Evolutionary conservation across 2,888 invertebrate genomes (phyloP).

Genomic region (Diarsia mendica): DNA sequence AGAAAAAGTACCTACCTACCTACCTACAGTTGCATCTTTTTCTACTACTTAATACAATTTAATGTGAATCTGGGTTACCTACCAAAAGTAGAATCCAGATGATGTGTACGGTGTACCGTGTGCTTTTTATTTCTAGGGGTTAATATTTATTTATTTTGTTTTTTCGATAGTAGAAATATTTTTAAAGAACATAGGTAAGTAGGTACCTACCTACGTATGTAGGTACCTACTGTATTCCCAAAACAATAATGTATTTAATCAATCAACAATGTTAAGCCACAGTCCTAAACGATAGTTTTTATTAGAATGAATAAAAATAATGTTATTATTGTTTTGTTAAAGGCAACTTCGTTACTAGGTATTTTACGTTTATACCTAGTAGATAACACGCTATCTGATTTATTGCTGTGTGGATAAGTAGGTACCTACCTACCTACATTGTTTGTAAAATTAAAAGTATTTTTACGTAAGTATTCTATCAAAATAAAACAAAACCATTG

Average conservation of each 20-base stretch:
- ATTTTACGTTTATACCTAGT: conserved; percentile 23
- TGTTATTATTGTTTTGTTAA: conserved; percentile 9
- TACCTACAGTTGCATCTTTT: background rate
- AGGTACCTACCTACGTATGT: no score
- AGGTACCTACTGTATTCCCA: no score
- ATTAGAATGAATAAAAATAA: conserved; percentile 19
- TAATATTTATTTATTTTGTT: background rate
- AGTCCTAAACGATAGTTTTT: background rate
- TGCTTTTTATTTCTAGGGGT: background rate
- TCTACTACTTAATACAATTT: background rate
- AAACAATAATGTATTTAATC: no score
- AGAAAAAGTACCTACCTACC: background rate
- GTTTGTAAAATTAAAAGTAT: background rate
- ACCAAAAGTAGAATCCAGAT: background rate
- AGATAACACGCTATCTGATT: conserved; percentile 31
- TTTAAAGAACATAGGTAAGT: background rate
- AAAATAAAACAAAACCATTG: background rate
- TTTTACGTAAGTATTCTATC: background rate
- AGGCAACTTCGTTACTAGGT: conserved; percentile 23
- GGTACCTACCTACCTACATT: background rate
- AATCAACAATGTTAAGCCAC: background rate
- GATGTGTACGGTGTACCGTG: no score
- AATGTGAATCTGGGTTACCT: no score
- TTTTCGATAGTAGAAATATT: background rate
- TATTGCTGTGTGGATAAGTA: conserved; percentile 16